These are phyloP conservation scores for Alcedo atthis DNA, from an alignment of 2,797 vertebrate species.

Conservation along the genomic window DNA sequence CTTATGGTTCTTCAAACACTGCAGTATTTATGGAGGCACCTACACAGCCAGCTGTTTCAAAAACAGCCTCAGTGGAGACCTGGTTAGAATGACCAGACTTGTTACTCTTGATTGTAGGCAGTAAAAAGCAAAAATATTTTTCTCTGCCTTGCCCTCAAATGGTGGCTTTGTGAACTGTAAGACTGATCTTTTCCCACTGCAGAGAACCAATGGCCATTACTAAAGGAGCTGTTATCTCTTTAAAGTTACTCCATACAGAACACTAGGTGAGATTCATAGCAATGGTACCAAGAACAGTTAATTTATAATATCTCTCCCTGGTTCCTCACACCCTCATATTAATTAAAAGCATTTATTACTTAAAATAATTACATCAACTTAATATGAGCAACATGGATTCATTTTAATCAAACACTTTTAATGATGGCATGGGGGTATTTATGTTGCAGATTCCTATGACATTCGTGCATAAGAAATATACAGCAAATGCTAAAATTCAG, in stretches of 20 bases:
- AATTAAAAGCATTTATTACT: not conserved
- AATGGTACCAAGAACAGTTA: not conserved
- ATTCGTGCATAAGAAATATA: not conserved
- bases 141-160: not conserved
- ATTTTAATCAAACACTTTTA: not conserved
- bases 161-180: not conserved
- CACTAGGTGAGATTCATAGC: not conserved
- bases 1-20: not conserved
- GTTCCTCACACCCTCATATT: not conserved
- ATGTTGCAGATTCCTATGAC: not conserved
- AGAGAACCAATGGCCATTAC: not conserved
- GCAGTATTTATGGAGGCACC: not conserved
- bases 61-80: not conserved
- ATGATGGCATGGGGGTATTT: not conserved
- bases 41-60: not conserved
- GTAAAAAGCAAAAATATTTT: not conserved
- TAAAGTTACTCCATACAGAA: accelerated
- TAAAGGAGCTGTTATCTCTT: accelerated
- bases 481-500: not conserved
- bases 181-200: accelerated
- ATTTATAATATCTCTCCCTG: not conserved
- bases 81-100: not conserved
- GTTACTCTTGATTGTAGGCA: accelerated
- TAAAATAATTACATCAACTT: not conserved
- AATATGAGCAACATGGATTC: not conserved